A percentile compares a stretch with the other conserved stretches of the same genome.
Conservation (phyloP, 1,140 invertebrate genomes). For the Drosophila kohkoa region DNA sequence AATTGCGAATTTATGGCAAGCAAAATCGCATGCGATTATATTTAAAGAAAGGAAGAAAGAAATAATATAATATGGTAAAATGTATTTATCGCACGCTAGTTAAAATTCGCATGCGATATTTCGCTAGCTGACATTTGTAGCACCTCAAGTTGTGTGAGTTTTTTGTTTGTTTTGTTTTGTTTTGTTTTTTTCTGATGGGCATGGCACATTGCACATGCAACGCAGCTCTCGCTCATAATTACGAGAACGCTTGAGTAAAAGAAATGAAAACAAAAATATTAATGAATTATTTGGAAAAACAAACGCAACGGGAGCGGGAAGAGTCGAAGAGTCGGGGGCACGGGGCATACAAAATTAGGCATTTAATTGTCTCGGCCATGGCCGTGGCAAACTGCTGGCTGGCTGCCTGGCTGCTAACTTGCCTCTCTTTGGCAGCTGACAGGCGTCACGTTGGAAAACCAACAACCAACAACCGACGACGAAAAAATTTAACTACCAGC, state of each 20-base stretch:
- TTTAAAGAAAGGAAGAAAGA: too few relatives aligned
- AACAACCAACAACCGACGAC: slow-evolving; percentile 34
- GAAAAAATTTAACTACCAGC: slow-evolving; percentile 72
- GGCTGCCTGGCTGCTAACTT: slow-evolving; percentile 6
- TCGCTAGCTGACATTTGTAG: too few relatives aligned
- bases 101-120: too few relatives aligned
- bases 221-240: slow-evolving; percentile 67
- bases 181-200: not conserved
- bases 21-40: not conserved
- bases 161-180: too few relatives aligned
- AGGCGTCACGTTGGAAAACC: slow-evolving; percentile 80
- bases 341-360: slow-evolving; percentile 72
- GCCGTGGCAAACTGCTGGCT: slow-evolving; percentile 23
- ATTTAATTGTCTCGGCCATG: slow-evolving; percentile 77
- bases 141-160: too few relatives aligned
- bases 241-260: slow-evolving; percentile 39
- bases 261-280: slow-evolving; percentile 73
- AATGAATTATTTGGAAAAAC: slow-evolving; percentile 85
- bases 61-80: too few relatives aligned
- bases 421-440: slow-evolving; percentile 59
- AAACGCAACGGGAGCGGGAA: slow-evolving; percentile 62
- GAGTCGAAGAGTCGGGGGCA: slow-evolving; percentile 34
- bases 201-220: slow-evolving; percentile 69
- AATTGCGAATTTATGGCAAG: not conserved
- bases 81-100: too few relatives aligned